Conservation (phyloP, 2,888 invertebrate genomes). For the Andrena fulva region DNA sequence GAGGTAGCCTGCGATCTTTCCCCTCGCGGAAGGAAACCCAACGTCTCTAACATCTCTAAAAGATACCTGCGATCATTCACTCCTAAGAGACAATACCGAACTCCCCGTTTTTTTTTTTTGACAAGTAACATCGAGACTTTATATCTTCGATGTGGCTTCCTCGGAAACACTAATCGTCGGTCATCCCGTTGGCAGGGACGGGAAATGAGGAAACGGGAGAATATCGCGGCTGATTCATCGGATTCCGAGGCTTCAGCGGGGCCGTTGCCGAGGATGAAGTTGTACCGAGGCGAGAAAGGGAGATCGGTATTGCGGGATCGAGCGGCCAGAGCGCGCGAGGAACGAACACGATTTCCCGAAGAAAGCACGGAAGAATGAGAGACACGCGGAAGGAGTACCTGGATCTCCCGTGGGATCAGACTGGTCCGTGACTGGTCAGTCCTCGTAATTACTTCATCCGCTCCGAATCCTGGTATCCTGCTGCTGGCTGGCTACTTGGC, state of each 20-base stretch:
- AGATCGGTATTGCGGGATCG: conserved; percentile 38
- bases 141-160: background rate
- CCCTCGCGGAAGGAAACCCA: no score
- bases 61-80: background rate
- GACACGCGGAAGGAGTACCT: conserved; percentile 69
- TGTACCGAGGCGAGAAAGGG: conserved; percentile 38
- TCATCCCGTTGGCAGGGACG: background rate
- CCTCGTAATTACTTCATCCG: conserved; percentile 70
- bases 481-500: conserved; percentile 51
- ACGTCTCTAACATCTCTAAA: background rate
- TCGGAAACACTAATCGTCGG: background rate
- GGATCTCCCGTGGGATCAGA: conserved; percentile 68
- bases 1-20: background rate
- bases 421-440: conserved; percentile 65
- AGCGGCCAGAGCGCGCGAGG: conserved; percentile 38
- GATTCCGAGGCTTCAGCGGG: conserved; percentile 25
- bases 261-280: conserved; percentile 46
- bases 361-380: conserved; percentile 55
- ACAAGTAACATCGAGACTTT: no score
- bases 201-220: background rate
- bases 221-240: conserved; percentile 40
- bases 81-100: background rate
- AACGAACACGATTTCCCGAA: conserved; percentile 45
- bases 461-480: conserved; percentile 65
- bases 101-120: no score